phyloP scores from a whole-genome alignment of 2,113 vertebrate species.

The Fulmarus glacialis region DNA sequence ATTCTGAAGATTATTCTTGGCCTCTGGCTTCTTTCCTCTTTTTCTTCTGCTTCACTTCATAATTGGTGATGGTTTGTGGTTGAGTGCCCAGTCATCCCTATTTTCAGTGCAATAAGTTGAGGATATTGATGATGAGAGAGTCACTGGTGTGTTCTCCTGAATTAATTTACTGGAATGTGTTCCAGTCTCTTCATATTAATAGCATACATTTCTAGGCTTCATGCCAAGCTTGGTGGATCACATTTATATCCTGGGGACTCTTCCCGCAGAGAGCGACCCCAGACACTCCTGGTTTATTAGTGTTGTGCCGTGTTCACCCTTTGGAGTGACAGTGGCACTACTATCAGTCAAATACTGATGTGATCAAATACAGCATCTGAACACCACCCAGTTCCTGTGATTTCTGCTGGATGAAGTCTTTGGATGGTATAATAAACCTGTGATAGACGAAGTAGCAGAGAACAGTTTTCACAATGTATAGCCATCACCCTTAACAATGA shows the following conservation, averaged over 20 bases:
- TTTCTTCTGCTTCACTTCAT: neutral
- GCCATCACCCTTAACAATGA: neutral
- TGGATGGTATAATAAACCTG: neutral
- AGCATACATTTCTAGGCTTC: neutral
- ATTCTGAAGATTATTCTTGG: neutral
- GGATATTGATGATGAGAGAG: neutral
- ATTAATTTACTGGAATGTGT: neutral
- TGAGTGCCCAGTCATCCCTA: neutral
- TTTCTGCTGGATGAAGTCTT: neutral
- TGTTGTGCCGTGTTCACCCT: accelerated
- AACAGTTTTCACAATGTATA: neutral
- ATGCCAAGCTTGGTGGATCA: neutral
- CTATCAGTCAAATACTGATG: neutral
- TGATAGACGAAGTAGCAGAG: neutral
- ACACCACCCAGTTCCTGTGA: neutral
- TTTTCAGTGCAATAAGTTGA: neutral
- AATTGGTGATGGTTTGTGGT: neutral
- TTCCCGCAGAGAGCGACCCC: neutral
- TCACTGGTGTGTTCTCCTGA: neutral
- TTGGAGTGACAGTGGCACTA: neutral
- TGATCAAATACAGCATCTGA: neutral
- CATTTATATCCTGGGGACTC: neutral
- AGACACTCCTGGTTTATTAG: neutral
- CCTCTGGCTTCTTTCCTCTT: neutral
- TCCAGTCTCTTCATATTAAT: neutral